These are phyloP conservation scores for Antechinus flavipes DNA, from an alignment of 2,113 vertebrate species.

Conservation along the genomic window DNA sequence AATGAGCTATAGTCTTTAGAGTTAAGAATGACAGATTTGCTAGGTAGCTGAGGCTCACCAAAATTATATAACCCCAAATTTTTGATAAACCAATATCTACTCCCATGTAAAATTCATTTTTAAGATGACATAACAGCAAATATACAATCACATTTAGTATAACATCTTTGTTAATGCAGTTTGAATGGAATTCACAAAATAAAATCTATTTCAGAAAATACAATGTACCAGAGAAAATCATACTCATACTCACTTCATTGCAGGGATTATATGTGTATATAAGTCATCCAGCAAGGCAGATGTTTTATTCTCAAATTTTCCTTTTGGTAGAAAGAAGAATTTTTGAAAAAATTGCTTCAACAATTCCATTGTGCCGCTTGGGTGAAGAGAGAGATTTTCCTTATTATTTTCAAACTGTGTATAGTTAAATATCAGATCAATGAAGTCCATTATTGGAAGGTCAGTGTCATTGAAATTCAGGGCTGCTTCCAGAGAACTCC, in stretches of 20 bases:
- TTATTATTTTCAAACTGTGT: neutral
- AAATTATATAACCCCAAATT: neutral
- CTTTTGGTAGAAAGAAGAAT: constrained; percentile 45
- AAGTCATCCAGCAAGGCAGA: constrained; percentile 59
- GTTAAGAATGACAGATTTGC: neutral
- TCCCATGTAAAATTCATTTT: neutral
- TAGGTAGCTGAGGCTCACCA: neutral
- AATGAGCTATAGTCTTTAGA: neutral
- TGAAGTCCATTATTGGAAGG: constrained; percentile 55
- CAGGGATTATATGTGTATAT: constrained; percentile 32
- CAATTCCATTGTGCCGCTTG: constrained; percentile 38
- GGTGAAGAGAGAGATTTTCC: neutral
- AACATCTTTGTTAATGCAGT: rapidly evolving
- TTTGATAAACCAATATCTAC: constrained; percentile 4
- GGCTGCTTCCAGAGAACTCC: constrained; percentile 16
- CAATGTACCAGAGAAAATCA: neutral
- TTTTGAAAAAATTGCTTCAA: constrained; percentile 60
- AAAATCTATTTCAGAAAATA: neutral
- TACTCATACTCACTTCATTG: constrained; percentile 77
- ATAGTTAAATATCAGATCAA: constrained; percentile 65
- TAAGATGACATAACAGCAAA: neutral
- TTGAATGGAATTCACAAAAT: neutral
- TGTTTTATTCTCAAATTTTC: constrained; percentile 53
- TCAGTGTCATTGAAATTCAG: constrained; percentile 1
- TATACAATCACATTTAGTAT: neutral